A percentile compares a stretch with the other conserved stretches of the same genome.
Conservation (phyloP, 2,888 invertebrate species). For the Scrobipalpa atriplicella region DNA sequence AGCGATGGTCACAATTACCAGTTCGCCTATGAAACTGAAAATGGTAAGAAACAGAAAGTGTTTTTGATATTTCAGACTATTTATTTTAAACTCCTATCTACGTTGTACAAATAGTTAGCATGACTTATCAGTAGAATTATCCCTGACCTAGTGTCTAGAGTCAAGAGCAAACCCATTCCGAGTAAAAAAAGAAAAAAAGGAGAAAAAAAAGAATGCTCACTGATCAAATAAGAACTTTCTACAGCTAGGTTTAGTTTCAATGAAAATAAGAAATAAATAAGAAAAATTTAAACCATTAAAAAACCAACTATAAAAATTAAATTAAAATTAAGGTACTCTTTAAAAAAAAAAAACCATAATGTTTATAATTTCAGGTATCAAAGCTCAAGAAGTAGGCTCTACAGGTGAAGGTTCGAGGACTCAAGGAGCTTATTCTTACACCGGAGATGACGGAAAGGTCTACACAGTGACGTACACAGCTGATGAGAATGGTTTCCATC, state of each 20-base stretch:
- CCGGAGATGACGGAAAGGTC: slow-evolving; percentile 81
- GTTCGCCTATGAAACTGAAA: slow-evolving; percentile 84
- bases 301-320: neutral
- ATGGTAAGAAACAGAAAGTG: slow-evolving; percentile 67
- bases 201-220: no score
- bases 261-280: no score
- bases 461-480: slow-evolving; percentile 81
- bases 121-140: no score
- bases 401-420: slow-evolving; percentile 65
- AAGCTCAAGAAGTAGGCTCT: slow-evolving; percentile 72
- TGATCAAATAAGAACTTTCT: no score
- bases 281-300: no score
- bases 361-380: slow-evolving; percentile 67
- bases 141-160: no score
- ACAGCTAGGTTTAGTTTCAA: no score
- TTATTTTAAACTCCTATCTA: no score
- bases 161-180: no score
- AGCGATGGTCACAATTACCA: slow-evolving; percentile 63
- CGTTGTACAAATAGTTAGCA: no score
- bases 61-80: neutral
- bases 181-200: no score
- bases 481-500: slow-evolving; percentile 82
- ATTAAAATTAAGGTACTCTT: neutral
- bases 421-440: slow-evolving; percentile 82
- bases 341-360: neutral